These are phyloP conservation scores for Trinorchestia longiramus DNA, from an alignment of 1,140 invertebrate species.

Conservation along the genomic window DNA sequence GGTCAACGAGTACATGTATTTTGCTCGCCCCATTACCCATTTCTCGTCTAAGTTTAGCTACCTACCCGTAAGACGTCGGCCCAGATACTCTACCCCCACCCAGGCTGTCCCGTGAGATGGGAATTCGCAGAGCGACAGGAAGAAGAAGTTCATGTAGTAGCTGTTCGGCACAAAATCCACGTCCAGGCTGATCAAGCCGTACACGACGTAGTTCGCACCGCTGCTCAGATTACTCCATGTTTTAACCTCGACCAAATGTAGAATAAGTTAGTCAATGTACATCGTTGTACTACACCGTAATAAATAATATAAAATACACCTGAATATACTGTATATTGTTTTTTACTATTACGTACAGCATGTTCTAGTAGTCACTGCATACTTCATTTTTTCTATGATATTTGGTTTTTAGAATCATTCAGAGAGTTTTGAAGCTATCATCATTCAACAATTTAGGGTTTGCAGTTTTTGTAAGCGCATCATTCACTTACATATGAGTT, in stretches of 20 bases:
- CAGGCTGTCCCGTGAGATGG: constrained; percentile 29
- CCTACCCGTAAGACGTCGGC: background rate
- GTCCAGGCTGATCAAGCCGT: constrained; percentile 34
- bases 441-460: too few relatives aligned
- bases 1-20: too few relatives aligned
- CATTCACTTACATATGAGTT: too few relatives aligned
- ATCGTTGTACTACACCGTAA: background rate
- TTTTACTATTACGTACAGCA: too few relatives aligned
- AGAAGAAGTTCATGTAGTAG: constrained; percentile 40
- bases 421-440: too few relatives aligned
- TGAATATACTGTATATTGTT: background rate
- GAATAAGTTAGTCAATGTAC: background rate
- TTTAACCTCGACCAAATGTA: background rate
- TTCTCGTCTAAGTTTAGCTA: too few relatives aligned
- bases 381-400: too few relatives aligned
- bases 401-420: too few relatives aligned
- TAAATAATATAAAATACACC: background rate
- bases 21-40: too few relatives aligned
- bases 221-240: background rate
- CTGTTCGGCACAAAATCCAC: constrained; percentile 8
- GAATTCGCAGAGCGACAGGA: background rate
- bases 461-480: too few relatives aligned
- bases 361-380: too few relatives aligned
- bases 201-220: background rate
- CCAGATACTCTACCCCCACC: constrained; percentile 5